Base-by-base conservation (phyloP, 2,888 invertebrate genomes). In the Hedya salicella region DNA sequence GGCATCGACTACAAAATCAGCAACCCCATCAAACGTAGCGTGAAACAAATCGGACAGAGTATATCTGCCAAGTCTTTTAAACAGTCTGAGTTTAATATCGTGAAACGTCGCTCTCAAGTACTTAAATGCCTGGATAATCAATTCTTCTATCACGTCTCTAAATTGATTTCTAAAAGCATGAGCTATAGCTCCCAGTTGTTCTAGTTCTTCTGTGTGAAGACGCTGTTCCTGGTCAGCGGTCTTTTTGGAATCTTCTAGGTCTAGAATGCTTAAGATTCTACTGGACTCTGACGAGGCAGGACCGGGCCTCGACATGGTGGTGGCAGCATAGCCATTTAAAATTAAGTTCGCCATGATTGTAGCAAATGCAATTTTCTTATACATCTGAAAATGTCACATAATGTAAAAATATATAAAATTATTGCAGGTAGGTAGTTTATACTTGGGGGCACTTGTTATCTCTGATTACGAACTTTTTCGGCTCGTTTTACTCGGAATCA, bases 21-120 rank as follows among this genome's bases (percentile, higher is more conserved):
- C 70, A 1, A 86, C 69, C 19, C 81, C 79, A 53, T 86, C 80
- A 42, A 86, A 77, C 1, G 79, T 49, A 1, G 73, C 68, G 30
- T 78, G 75, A 1, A 87, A 73, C 3, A 86, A 68, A 64, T 86
- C 83, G 1, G 84, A 77, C 3, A 88, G 48, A 0, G 83, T 81
- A 49, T 80, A 82, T 8, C 71, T 71, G 50, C 78, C 78, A 3
- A 88, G 73, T 68, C 78, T 83, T 42, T 76, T 81, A 3, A 87
- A 67, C 2, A 88, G 21, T 19, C 76, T 78, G n/a, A 78, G 67
- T 73, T 83, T 88, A n/a, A 78, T 75, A 13, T 78, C 73, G 1
- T 75, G 68, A 1, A 82, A 70, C 13, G 79, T 73, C 3, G 64
- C 67, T 61, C 72, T 75, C 0, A 82, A 3, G 36, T 78, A 78